Evolutionary conservation across 2,113 vertebrate genomes (phyloP).

Genomic region (Cavia porcellus): DNA sequence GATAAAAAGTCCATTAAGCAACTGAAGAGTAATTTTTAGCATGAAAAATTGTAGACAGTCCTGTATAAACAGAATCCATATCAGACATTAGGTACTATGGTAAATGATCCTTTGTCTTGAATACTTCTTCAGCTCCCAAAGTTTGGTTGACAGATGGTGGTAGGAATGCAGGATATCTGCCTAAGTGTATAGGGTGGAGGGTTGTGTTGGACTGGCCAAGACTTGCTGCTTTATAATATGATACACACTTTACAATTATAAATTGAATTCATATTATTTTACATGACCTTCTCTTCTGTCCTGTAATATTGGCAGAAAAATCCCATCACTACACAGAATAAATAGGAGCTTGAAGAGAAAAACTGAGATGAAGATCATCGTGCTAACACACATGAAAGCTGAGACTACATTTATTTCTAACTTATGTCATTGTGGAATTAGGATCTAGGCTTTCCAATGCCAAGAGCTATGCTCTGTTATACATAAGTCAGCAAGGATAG

Average conservation of each 20-base stretch:
- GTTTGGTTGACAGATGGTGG: slow-evolving; percentile 25
- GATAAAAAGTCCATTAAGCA: slow-evolving; percentile 88
- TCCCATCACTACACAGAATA: background rate
- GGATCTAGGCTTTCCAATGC: background rate
- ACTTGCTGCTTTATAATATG: background rate
- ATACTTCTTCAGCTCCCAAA: slow-evolving; percentile 35
- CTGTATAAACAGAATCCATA: slow-evolving; percentile 84
- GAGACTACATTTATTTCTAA: background rate
- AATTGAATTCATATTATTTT: background rate
- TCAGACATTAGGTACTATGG: slow-evolving; percentile 78
- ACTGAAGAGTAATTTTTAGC: slow-evolving; percentile 86
- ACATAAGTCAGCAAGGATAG: background rate
- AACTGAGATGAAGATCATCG: background rate
- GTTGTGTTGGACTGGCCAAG: background rate
- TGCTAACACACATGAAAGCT: background rate
- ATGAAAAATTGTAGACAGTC: slow-evolving; percentile 84
- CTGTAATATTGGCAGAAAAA: background rate
- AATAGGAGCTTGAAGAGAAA: background rate
- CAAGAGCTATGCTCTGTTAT: background rate
- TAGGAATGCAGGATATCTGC: background rate
- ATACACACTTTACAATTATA: background rate
- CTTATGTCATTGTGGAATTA: background rate
- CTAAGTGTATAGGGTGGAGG: background rate
- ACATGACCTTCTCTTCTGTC: background rate
- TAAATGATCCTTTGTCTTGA: slow-evolving; percentile 78